Base-by-base conservation (phyloP, 2,888 invertebrate species). In the Nomada ruficornis region DNA sequence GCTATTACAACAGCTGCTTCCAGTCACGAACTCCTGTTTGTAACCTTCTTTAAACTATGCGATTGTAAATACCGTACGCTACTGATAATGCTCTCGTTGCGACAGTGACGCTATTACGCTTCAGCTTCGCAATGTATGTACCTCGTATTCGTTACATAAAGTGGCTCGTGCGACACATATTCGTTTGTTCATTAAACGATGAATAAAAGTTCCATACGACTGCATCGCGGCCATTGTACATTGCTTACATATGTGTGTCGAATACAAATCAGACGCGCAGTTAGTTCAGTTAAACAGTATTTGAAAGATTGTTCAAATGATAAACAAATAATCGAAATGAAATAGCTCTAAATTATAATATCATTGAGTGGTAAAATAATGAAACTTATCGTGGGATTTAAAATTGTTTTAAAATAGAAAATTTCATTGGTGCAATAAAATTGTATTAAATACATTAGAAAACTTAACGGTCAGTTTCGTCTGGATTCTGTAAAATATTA, bases 1-100 rank as follows among this genome's bases (percentile, higher is more conserved):
- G 72, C 74, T 72, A 69, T 83, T 82, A 64, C 80, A 60, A 83
- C 88, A 87, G 83, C 82, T 77, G 80, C 74, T 81, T 68, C 65
- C 65, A 82, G 57, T 42, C 68, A n/a, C 59, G 80, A 77, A 64
- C 73, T 74, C 75, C 47, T 78, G 64, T 73, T 71, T 71, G 72
- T 77, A 77, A 86, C 77, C 80, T 74, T 74, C 71, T 55, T 86
- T 62, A 60, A 81, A 81, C 68, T 67, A 54, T 44, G 11, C 13
- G 60, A 57, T 50, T 52, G 65, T 57, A 60, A 76, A 70, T 54
- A 62, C 47, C 60, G 55, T 62, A 13, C 60, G 55, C 57, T 50
- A 42, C 47, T 76, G 52, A 76, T 83, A 77, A 68, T 80, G 20
- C 54, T 65, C 64, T 20, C 65, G 62, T 77, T 69, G 52, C 64